phyloP scores from a whole-genome alignment of 92 coral and sea anemone species.

The Porites lobata region DNA sequence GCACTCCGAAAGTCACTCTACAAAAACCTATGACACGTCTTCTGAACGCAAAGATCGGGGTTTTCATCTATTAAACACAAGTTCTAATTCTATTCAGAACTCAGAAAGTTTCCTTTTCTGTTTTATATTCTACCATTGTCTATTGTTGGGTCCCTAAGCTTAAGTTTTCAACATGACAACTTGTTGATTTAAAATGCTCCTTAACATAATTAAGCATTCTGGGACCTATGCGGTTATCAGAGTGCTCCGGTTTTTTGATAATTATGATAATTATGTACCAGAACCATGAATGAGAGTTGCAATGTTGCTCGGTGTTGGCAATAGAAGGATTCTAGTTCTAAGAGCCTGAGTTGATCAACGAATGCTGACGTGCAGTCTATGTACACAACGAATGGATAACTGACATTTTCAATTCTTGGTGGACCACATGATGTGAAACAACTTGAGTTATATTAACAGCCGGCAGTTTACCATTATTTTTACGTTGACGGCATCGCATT shows the following conservation, averaged over 20 bases:
- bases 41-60: not conserved
- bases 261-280: not conserved
- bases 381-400: slow-evolving; percentile 44
- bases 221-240: too few relatives aligned
- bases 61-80: not conserved
- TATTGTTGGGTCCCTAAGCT: too few relatives aligned
- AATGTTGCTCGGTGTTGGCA: not conserved
- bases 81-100: too few relatives aligned
- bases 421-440: not conserved
- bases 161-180: too few relatives aligned
- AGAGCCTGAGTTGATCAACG: slow-evolving; percentile 12
- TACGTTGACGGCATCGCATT: not conserved
- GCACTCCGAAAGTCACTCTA: not conserved
- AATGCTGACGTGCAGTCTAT: slow-evolving; percentile 20
- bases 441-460: too few relatives aligned
- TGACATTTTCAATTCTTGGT: not conserved
- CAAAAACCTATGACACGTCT: not conserved
- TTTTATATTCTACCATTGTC: too few relatives aligned
- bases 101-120: too few relatives aligned
- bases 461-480: not conserved
- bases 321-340: slow-evolving; percentile 1
- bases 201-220: too few relatives aligned
- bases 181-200: too few relatives aligned
- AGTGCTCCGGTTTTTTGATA: too few relatives aligned
- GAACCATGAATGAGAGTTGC: not conserved